phyloP scores from a whole-genome alignment of 1,140 invertebrate genomes.

The Venustaconcha ellipsiformis region DNA sequence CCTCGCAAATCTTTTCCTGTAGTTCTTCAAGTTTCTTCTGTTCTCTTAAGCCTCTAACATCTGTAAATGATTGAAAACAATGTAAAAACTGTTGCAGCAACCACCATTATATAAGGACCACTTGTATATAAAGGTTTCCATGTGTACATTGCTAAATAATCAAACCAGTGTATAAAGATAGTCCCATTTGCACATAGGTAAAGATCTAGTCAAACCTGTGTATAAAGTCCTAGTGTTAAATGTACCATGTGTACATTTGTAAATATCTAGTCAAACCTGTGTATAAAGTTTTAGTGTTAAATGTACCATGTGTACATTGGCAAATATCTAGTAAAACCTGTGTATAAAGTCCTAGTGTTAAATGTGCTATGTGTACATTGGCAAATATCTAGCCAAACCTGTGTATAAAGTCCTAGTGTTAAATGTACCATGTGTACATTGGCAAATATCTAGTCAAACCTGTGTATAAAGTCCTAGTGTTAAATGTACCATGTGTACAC shows the following conservation, averaged over 20 bases:
- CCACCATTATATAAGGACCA: no score
- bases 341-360: no score
- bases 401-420: not conserved
- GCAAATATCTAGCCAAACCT: no score
- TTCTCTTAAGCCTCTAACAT: slow-evolving; percentile 91
- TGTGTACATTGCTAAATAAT: not conserved
- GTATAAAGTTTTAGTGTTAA: no score
- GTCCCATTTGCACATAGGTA: no score
- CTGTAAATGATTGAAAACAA: slow-evolving; percentile 67
- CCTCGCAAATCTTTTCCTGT: slow-evolving; percentile 93
- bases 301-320: no score
- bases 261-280: not conserved
- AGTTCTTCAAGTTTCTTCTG: slow-evolving; percentile 91
- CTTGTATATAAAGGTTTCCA: not conserved
- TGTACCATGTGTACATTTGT: not conserved
- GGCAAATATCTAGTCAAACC: not conserved
- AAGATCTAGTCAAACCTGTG: no score
- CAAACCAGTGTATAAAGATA: not conserved
- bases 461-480: no score
- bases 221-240: not conserved
- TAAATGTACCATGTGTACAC: no score
- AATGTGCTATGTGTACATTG: no score
- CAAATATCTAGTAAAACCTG: no score
- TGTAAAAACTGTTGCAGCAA: not conserved
- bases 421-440: not conserved